These are phyloP conservation scores for Pollenia griseotomentosa DNA, from an alignment of 2,888 invertebrate species.

Conservation along the genomic window DNA sequence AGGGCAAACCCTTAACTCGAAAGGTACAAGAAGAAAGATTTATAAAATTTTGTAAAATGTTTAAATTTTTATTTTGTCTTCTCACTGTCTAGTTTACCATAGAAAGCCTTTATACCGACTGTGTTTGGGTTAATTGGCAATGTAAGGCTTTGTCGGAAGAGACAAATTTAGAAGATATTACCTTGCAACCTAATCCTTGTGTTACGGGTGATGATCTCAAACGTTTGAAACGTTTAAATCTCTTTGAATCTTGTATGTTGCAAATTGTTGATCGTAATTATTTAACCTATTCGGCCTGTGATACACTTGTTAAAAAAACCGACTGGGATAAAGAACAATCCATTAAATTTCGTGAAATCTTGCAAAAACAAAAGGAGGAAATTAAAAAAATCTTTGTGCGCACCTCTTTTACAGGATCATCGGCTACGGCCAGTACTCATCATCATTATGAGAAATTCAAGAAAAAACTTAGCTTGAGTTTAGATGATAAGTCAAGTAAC, in stretches of 20 bases:
- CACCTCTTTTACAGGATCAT: conserved; percentile 42
- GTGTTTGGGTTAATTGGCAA: conserved; percentile 95
- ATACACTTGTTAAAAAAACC: conserved; percentile 90
- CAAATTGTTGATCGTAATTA: conserved; percentile 96
- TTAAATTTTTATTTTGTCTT: not conserved
- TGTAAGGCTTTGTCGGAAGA: conserved; percentile 89
- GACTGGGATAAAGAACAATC: conserved; percentile 90
- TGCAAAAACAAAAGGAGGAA: conserved; percentile 77
- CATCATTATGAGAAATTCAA: conserved; percentile 74
- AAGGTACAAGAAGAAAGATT: conserved; percentile 83
- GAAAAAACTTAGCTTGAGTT: conserved; percentile 72
- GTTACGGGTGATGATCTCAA: conserved; percentile 91
- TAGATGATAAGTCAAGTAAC: conserved; percentile 67
- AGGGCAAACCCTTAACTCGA: conserved; percentile 86
- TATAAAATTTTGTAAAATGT: not conserved
- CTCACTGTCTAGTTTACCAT: conserved; percentile 87
- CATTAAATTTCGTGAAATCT: conserved; percentile 77
- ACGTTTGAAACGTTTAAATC: conserved; percentile 92
- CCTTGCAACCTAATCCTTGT: conserved; percentile 88
- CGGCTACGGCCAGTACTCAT: conserved; percentile 47
- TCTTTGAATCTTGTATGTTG: conserved; percentile 93
- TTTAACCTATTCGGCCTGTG: conserved; percentile 90
- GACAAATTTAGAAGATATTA: conserved; percentile 83
- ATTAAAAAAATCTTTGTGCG: conserved; percentile 64
- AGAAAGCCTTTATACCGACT: conserved; percentile 91